A percentile compares a stretch with the other conserved stretches of the same genome.
Evolutionary conservation across 2,888 invertebrate species (phyloP).

Genomic region (Nineta flava): DNA sequence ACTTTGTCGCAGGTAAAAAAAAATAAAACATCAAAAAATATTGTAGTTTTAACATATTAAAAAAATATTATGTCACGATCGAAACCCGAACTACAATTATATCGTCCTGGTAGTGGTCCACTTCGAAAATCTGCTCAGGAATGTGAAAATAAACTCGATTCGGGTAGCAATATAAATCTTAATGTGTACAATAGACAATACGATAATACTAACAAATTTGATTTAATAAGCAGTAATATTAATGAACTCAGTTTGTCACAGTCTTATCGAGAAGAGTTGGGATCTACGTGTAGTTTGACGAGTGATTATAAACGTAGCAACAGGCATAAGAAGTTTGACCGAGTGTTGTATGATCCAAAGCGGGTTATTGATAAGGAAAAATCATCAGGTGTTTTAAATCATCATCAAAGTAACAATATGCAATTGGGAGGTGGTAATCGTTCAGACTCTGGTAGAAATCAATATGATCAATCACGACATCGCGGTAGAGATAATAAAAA

Average conservation of each 20-base stretch:
- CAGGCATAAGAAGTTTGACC: conserved; percentile 34
- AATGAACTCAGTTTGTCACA: conserved; percentile 18
- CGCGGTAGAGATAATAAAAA: conserved; percentile 5
- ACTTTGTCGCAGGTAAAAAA: conserved; percentile 1
- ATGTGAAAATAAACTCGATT: conserved; percentile 29
- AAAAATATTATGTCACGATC: conserved; percentile 32
- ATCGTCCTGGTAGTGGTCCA: conserved; percentile 63
- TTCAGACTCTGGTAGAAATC: not conserved
- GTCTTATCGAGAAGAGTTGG: conserved; percentile 3
- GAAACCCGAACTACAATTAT: conserved; percentile 53
- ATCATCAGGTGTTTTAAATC: conserved; percentile 8
- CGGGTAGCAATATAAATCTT: not conserved
- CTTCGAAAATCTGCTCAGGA: conserved; percentile 47
- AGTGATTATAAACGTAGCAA: conserved; percentile 18
- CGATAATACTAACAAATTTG: conserved; percentile 21
- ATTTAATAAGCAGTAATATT: conserved; percentile 19
- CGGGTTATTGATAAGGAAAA: conserved; percentile 29
- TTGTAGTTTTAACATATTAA: not conserved
- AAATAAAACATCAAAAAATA: not conserved
- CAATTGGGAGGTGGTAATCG: not conserved
- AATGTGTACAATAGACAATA: conserved; percentile 15
- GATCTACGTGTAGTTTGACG: conserved; percentile 10
- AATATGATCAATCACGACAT: conserved; percentile 8
- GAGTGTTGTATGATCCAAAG: conserved; percentile 34
- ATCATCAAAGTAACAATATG: conserved; percentile 3